Evolutionary conservation across 2,113 vertebrate genomes (phyloP).

Genomic region (Chauna torquata): DNA sequence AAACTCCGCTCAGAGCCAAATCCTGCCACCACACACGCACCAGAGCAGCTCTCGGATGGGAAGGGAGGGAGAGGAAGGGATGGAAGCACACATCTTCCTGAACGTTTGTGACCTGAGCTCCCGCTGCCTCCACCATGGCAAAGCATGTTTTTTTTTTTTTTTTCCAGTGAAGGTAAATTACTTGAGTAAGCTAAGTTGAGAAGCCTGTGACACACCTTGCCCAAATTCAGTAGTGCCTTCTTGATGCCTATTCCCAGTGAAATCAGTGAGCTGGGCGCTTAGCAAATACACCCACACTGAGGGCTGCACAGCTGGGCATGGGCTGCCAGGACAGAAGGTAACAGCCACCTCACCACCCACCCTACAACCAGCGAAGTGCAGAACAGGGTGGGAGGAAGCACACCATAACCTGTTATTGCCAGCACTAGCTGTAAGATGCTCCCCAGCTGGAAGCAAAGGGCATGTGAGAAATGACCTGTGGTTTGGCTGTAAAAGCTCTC

Average conservation of each 20-base stretch:
- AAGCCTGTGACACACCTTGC: not conserved
- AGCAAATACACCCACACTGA: rapidly evolving
- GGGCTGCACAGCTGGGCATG: not conserved
- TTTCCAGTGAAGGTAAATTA: not conserved
- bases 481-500: not conserved
- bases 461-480: not conserved
- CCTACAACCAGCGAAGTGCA: not conserved
- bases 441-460: not conserved
- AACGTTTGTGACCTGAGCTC: not conserved
- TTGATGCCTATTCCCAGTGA: not conserved
- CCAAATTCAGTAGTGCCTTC: not conserved
- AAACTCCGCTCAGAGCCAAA: not conserved
- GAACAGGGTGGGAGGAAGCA: not conserved
- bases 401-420: not conserved
- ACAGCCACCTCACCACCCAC: not conserved
- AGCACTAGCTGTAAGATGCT: not conserved
- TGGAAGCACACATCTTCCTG: constrained; percentile 57
- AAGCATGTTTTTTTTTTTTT: not conserved
- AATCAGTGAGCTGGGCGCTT: not conserved
- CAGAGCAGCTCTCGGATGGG: not conserved
- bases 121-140: not conserved
- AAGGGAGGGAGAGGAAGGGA: constrained; percentile 47
- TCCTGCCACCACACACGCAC: not conserved
- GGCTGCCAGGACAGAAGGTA: not conserved
- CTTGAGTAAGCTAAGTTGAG: constrained; percentile 22